Conservation (phyloP, 2,113 vertebrate species). For the Poecile atricapillus region DNA sequence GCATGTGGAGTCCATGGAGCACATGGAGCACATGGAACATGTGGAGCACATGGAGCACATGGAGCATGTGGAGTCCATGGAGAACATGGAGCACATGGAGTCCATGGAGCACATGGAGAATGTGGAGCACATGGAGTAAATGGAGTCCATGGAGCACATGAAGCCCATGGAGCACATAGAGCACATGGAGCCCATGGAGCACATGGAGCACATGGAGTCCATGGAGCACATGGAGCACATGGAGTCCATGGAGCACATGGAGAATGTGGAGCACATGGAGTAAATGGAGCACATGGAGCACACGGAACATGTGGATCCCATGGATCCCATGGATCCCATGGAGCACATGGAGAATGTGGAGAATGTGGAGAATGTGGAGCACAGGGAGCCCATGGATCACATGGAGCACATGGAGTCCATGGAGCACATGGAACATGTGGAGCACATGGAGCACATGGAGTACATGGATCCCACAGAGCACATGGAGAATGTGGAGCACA, state of each 20-base stretch:
- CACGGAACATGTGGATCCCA: rapidly evolving
- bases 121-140: not conserved
- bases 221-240: not conserved
- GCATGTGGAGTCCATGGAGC: rapidly evolving
- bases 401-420: rapidly evolving
- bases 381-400: rapidly evolving
- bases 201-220: not conserved
- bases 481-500: not conserved
- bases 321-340: rapidly evolving
- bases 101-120: not conserved
- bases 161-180: rapidly evolving
- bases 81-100: rapidly evolving
- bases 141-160: rapidly evolving
- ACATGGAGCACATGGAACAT: rapidly evolving
- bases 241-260: not conserved
- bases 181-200: rapidly evolving
- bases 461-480: rapidly evolving
- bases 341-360: rapidly evolving
- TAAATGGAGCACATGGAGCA: rapidly evolving
- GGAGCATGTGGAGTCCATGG: rapidly evolving
- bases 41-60: rapidly evolving
- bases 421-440: not conserved
- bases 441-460: too few relatives aligned
- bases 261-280: rapidly evolving
- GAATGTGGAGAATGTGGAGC: rapidly evolving